These are phyloP conservation scores for Xenopus laevis DNA, from an alignment of 2,113 vertebrate species.

Conservation along the genomic window DNA sequence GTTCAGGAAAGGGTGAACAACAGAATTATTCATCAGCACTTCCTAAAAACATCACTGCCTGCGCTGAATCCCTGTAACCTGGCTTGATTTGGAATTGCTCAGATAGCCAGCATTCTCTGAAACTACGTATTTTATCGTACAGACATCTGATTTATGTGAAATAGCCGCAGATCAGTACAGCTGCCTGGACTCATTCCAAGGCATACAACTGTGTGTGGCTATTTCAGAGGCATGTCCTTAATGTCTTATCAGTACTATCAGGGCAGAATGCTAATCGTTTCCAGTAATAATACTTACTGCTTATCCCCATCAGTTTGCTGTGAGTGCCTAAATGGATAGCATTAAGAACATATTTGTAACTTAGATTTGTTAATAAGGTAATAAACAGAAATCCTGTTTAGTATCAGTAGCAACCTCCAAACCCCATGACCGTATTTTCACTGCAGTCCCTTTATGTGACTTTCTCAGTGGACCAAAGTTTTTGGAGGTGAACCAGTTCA, in stretches of 20 bases:
- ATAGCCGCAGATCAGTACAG: neutral
- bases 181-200: neutral
- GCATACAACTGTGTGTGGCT: neutral
- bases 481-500: no score
- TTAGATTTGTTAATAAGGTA: no score
- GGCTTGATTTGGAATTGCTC: slow-evolving; percentile 3
- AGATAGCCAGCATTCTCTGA: neutral
- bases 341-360: no score
- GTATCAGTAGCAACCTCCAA: no score
- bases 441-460: no score
- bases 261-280: neutral
- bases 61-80: slow-evolving; percentile 2
- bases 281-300: neutral
- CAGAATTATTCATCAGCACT: slow-evolving; percentile 47
- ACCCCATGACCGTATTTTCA: no score
- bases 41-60: slow-evolving; percentile 39
- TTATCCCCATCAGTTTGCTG: no score
- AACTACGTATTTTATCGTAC: neutral
- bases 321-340: no score
- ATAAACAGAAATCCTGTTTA: no score
- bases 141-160: neutral
- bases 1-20: slow-evolving; percentile 52
- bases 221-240: neutral
- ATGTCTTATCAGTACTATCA: neutral
- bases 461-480: no score